These are phyloP conservation scores for Drosophila pandora DNA, from an alignment of 1,140 invertebrate species.

Conservation along the genomic window DNA sequence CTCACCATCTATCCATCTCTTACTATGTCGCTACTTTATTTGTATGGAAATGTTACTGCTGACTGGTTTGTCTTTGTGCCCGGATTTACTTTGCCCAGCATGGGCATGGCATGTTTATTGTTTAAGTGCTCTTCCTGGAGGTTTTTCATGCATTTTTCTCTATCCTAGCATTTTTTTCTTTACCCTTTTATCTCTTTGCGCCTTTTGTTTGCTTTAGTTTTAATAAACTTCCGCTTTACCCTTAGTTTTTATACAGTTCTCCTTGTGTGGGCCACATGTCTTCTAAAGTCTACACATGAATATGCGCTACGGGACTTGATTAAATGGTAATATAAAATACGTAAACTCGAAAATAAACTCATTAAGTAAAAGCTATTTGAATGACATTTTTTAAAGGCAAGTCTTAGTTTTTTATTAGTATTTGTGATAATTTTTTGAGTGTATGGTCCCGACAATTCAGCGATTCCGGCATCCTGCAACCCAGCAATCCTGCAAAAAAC, in stretches of 20 bases:
- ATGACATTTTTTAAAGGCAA: no score
- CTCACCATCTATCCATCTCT: conserved; percentile 6
- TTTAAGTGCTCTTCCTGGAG: conserved; percentile 50
- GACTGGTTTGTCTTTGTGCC: conserved; percentile 14
- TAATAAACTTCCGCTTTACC: conserved; percentile 78
- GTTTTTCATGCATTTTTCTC: conserved; percentile 42
- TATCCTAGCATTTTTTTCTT: conserved; percentile 13
- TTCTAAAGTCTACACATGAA: conserved; percentile 11
- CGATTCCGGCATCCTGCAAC: conserved; percentile 22
- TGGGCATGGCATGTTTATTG: conserved; percentile 51
- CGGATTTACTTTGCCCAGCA: conserved; percentile 44
- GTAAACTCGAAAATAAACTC: neutral
- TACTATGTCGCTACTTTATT: conserved; percentile 21
- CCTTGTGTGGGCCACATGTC: conserved; percentile 49
- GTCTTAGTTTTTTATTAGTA: no score
- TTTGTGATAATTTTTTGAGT: neutral
- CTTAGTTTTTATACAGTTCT: conserved; percentile 66
- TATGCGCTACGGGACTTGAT: neutral
- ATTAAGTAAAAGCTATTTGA: neutral
- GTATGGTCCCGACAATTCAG: conserved; percentile 5
- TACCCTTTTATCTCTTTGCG: conserved; percentile 21
- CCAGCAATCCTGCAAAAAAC: conserved; percentile 33
- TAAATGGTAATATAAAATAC: neutral
- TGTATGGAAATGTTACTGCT: conserved; percentile 49
- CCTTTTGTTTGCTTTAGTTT: conserved; percentile 62